A percentile compares a stretch with the other conserved stretches of the same genome.
Evolutionary conservation across 2,113 vertebrate species (phyloP).

Genomic region (Naja naja): DNA sequence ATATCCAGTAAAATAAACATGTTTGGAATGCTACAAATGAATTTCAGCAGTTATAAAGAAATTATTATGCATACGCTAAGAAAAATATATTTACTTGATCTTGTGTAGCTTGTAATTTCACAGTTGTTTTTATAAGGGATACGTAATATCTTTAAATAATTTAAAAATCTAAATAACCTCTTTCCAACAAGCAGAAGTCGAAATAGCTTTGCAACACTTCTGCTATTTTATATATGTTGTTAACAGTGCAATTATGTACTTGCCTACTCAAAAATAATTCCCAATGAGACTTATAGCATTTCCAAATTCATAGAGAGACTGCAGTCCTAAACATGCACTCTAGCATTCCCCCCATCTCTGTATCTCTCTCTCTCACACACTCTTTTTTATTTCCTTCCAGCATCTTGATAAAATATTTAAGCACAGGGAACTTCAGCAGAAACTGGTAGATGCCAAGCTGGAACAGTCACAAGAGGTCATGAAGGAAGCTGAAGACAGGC

Average conservation of each 20-base stretch:
- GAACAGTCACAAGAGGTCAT: conserved; percentile 87
- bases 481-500: conserved; percentile 83
- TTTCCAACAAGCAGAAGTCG: background rate
- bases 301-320: background rate
- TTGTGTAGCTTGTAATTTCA: background rate
- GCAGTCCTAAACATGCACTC: background rate
- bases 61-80: background rate
- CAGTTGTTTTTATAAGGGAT: background rate
- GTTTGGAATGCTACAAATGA: background rate
- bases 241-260: background rate
- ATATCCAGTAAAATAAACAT: background rate
- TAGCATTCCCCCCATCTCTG: background rate
- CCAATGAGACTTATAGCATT: background rate
- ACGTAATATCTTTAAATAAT: background rate
- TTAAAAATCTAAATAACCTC: background rate
- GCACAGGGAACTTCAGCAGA: conserved; percentile 90
- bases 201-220: background rate
- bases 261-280: background rate
- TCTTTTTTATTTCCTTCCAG: conserved; percentile 66
- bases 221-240: background rate
- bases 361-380: background rate
- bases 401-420: conserved; percentile 93
- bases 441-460: conserved; percentile 89
- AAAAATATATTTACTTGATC: background rate
- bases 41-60: conserved; percentile 29